Percentiles rank a stretch among this genome's conserved stretches.
Conservation (phyloP, 1,140 invertebrate genomes). For the Asbolus verrucosus region DNA sequence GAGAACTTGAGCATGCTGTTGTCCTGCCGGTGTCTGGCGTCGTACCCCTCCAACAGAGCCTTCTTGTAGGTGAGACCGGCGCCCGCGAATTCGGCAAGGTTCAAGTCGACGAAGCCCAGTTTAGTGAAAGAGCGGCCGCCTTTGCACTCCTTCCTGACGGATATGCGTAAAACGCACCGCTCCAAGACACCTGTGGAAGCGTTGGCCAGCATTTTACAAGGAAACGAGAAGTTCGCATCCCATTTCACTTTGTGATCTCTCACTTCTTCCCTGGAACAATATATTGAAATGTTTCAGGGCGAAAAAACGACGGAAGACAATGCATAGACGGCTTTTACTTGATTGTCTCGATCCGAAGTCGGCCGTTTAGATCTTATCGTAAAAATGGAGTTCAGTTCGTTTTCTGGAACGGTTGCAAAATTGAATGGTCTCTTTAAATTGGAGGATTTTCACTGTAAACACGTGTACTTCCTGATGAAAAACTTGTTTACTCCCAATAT, state of each 20-base stretch:
- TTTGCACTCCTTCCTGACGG: slow-evolving; percentile 92
- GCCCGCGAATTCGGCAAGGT: slow-evolving; percentile 96
- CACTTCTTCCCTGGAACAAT: slow-evolving; percentile 85
- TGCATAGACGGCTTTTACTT: too few species aligned
- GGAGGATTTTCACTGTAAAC: too few species aligned
- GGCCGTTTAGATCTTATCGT: not conserved
- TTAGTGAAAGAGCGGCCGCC: slow-evolving; percentile 73
- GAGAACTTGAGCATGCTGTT: slow-evolving; percentile 94
- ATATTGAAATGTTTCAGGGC: not conserved
- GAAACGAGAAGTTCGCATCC: slow-evolving; percentile 90
- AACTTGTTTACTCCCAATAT: too few species aligned
- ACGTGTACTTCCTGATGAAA: too few species aligned
- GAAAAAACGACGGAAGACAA: slow-evolving; percentile 1
- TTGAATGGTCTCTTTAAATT: not conserved
- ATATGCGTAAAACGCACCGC: slow-evolving; percentile 90
- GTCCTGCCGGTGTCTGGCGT: slow-evolving; percentile 89
- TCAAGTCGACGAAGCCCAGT: slow-evolving; percentile 96
- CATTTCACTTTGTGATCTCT: slow-evolving; percentile 93
- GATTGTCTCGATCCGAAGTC: too few species aligned
- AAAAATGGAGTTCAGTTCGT: too few species aligned
- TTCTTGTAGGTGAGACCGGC: slow-evolving; percentile 86
- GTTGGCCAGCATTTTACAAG: slow-evolving; percentile 97
- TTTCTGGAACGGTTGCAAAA: too few species aligned
- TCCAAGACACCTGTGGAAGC: slow-evolving; percentile 94
- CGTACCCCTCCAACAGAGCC: slow-evolving; percentile 95